Base-by-base conservation (phyloP, 2,888 invertebrate species). In the Alviniconcha strummeri region DNA sequence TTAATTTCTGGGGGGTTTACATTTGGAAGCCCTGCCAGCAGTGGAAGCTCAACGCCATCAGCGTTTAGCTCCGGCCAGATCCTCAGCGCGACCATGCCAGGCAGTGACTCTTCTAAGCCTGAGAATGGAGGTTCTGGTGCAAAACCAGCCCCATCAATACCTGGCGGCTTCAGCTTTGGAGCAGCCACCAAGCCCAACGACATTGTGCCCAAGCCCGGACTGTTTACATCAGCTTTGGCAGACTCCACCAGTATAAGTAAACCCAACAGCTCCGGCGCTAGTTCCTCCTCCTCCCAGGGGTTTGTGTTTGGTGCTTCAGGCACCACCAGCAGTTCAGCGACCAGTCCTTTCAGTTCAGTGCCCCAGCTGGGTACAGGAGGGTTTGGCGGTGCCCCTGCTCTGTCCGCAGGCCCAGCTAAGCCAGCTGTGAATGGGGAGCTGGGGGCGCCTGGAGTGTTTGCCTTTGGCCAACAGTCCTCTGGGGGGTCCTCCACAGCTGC, bases 351-450 rank as follows among this genome's bases (percentile, higher is more conserved):
- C 71, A 71, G 71, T n/a, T 56, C 80, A n/a, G 71, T 19, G 54
- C 55, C 80, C 19, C 69, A 69, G 69, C 67, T 56, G 13, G 64
- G 71, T 56, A 71, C 64, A 13, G 57, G 8, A 4, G 15, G 55
- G 11, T 79, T 80, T 69, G 15, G 72, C 8, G 11, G 69, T 19
- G 17, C 83, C 19, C 19, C 57, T 6, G 6, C 19, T 67, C 36
- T 36, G 36, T 36, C 36, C 3, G 36, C 36, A 36, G 36, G 36
- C 36, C 36, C 57, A 3, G 54, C 67, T 71, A 82, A 82, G 69
- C 56, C 64, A 11, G 17, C 77, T 2, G 82, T 82, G 15, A 82
- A 82, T 69, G 82, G 82, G 52, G 82, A 82, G 15, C 77, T 76
- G 4, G 69, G 69, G 54, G 77, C n/a, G 5, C 64, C 77, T 0